Evolutionary conservation across 2,888 invertebrate genomes (phyloP).

Genomic region (Autographa pulchrina): DNA sequence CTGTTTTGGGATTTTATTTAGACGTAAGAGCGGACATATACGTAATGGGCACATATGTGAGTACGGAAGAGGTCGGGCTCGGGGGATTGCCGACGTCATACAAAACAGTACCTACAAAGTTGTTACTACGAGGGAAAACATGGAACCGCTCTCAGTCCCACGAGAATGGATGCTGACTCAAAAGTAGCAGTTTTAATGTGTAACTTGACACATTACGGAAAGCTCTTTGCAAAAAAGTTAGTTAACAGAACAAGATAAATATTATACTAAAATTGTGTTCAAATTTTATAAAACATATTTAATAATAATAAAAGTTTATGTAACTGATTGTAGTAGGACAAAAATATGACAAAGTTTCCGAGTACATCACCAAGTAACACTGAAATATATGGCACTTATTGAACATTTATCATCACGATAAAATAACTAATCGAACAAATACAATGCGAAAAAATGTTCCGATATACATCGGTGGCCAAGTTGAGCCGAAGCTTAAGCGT

Average conservation of each 20-base stretch:
- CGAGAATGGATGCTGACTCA: constrained; percentile 37
- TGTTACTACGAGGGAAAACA: constrained; percentile 49
- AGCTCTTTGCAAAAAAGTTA: constrained; percentile 9
- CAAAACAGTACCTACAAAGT: constrained; percentile 35
- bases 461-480: constrained; percentile 43
- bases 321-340: no score
- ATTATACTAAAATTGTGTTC: neutral
- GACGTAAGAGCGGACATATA: constrained; percentile 26
- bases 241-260: constrained; percentile 12
- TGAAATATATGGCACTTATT: no score
- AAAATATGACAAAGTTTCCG: no score
- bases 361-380: no score
- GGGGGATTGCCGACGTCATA: constrained; percentile 36
- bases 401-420: neutral
- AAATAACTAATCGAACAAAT: neutral
- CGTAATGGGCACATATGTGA: constrained; percentile 22
- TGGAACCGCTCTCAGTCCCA: constrained; percentile 52
- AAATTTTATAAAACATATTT: neutral
- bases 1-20: constrained; percentile 52
- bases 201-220: constrained; percentile 28
- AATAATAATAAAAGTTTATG: neutral
- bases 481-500: constrained; percentile 44
- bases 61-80: constrained; percentile 32
- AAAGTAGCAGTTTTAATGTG: constrained; percentile 38
- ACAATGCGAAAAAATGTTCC: constrained; percentile 8